Evolutionary conservation across 2,888 invertebrate species (phyloP).

Genomic region (Pomacea canaliculata): DNA sequence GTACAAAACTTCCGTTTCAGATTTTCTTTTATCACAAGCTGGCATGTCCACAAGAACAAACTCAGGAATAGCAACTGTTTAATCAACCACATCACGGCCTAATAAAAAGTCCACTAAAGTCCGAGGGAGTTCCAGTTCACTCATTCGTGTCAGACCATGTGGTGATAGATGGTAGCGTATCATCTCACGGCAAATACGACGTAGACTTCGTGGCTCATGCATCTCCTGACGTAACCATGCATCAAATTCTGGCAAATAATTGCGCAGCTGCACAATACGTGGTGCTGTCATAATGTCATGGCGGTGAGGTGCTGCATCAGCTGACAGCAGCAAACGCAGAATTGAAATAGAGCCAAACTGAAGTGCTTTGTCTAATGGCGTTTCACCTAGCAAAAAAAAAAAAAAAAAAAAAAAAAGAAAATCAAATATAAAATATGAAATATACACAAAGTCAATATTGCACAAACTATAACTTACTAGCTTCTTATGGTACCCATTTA

Average conservation of each 20-base stretch:
- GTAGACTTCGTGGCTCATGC: constrained; percentile 20
- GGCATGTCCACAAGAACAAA: no score
- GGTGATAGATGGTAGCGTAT: constrained; percentile 26
- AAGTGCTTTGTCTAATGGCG: constrained; percentile 27
- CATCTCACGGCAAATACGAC: constrained; percentile 27
- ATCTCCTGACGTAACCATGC: constrained; percentile 32
- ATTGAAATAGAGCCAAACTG: constrained; percentile 26
- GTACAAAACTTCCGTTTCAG: no score
- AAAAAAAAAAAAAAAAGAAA: background rate
- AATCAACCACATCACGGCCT: background rate
- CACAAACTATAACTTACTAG: no score
- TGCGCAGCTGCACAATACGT: constrained; percentile 22
- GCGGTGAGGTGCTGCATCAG: constrained; percentile 14
- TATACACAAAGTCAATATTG: no score
- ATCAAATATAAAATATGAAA: no score
- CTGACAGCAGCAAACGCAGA: constrained; percentile 28
- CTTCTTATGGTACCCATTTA: no score
- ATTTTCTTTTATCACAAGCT: no score
- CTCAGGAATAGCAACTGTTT: background rate
- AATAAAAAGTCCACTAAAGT: constrained; percentile 30
- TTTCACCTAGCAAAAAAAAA: constrained; percentile 22
- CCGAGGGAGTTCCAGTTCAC: constrained; percentile 23
- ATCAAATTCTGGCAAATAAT: constrained; percentile 27
- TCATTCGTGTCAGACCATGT: constrained; percentile 8
- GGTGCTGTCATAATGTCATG: constrained; percentile 25